phyloP scores from a whole-genome alignment of 2,797 vertebrate genomes.

The Bradypus variegatus region DNA sequence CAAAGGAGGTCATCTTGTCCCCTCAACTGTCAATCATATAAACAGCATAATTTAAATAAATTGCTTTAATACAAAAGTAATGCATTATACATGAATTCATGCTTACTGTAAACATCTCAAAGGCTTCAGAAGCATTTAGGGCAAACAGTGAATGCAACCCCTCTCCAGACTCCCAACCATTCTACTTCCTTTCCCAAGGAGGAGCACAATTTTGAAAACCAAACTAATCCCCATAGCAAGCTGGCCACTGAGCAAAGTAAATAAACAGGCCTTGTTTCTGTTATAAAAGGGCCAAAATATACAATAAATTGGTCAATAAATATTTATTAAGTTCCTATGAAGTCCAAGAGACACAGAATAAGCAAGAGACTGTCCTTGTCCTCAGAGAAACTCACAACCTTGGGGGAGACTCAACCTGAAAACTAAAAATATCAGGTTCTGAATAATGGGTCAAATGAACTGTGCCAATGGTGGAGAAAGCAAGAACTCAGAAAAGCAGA shows the following conservation, averaged over 20 bases:
- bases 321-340: conserved; percentile 41
- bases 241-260: conserved; percentile 5
- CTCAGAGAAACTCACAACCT: background rate
- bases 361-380: conserved; percentile 4
- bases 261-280: background rate
- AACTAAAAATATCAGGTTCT: background rate
- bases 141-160: background rate
- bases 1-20: background rate
- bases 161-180: background rate
- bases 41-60: background rate
- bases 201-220: background rate
- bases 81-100: background rate
- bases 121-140: background rate
- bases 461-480: fast-evolving
- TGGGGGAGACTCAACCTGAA: background rate
- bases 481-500: background rate
- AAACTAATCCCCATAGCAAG: background rate
- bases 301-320: conserved; percentile 18
- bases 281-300: background rate
- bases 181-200: background rate
- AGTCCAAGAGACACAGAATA: conserved; percentile 27
- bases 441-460: background rate
- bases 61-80: background rate
- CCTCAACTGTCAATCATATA: background rate
- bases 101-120: background rate